phyloP scores from a whole-genome alignment of 2,888 invertebrate species.

The Rhaphigaster nebulosa region DNA sequence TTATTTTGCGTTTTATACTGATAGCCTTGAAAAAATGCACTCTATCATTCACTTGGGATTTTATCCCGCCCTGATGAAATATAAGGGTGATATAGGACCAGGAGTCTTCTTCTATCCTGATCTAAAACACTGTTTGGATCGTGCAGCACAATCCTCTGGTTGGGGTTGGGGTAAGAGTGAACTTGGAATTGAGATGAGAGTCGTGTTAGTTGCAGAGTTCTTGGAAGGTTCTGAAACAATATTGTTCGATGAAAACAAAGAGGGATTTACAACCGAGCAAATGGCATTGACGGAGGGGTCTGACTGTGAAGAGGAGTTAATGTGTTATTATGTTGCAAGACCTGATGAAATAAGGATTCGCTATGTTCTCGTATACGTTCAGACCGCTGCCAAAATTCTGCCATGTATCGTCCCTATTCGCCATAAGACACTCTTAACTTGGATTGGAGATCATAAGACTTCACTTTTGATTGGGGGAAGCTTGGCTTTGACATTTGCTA shows the following conservation, averaged over 20 bases:
- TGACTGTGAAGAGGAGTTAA: conserved; percentile 44
- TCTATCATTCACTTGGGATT: conserved; percentile 61
- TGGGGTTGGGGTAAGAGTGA: conserved; percentile 62
- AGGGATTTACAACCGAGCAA: neutral
- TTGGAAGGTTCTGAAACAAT: conserved; percentile 50
- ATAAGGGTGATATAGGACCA: conserved; percentile 46
- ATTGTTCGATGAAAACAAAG: conserved; percentile 29
- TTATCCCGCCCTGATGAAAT: conserved; percentile 50
- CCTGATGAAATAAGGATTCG: conserved; percentile 60
- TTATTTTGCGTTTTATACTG: conserved; percentile 60
- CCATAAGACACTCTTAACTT: neutral
- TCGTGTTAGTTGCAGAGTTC: conserved; percentile 60
- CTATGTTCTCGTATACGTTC: conserved; percentile 60
- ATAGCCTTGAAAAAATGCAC: conserved; percentile 53
- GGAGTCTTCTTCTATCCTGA: conserved; percentile 60
- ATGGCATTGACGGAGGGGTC: conserved; percentile 41
- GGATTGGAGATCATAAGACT: conserved; percentile 39
- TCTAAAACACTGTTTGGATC: conserved; percentile 57
- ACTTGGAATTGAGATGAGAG: conserved; percentile 60
- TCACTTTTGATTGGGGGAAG: neutral
- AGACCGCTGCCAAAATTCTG: neutral
- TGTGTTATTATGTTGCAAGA: conserved; percentile 57
- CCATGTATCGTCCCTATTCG: conserved; percentile 5
- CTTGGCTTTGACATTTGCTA: neutral
- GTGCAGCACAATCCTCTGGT: conserved; percentile 46